Base-by-base conservation (phyloP, 64 coral and sea anemone species). In the Pachyseris speciosa region DNA sequence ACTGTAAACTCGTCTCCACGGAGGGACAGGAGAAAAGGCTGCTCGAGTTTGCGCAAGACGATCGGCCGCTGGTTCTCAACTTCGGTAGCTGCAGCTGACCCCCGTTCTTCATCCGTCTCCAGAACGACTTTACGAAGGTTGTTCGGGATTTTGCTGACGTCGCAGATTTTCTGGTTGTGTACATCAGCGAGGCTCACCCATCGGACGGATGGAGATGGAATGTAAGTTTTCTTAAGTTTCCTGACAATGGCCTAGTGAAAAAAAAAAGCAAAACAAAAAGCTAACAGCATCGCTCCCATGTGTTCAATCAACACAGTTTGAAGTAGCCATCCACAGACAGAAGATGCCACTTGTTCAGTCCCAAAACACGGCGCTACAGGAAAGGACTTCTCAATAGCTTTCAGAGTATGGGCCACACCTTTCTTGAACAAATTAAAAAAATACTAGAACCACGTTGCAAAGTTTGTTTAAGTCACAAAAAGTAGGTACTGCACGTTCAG, bases 41-140 rank as follows among this genome's bases (percentile, higher is more conserved):
- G 33, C 47, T 91, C 5, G 48, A 90, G 38, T 64, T 90, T 28
- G 42, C 48, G 0, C 90, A 53, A 38, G 93, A 64, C 15, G 75
- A 50, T 0, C 69, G 93, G 3, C 93, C 93, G 16, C 47, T 90
- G 87, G 81, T 95, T 41, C 32, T 95, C 2, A 95, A 95, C 72
- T 95, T 95, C 45, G 93, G 93, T 0, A 95, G 93, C 33, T 90
- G 44, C 30, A 90, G 33, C 71, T 95, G 93, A 95, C 87, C 93
- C 5, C 80, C 93, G 37, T 95, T 95, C 90, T 51, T 57, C 72
- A 67, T 75, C 64, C 75, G 75, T 74, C 59, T 95, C 61, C 72
- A 28, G 64, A 85, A 83, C 71, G 74, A 84, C 64, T 90, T 95
- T 72, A 75, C 79, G 43, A 88, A 95, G 27, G 75, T 95, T 38